Evolutionary conservation across 92 coral and sea anemone genomes (phyloP).

Genomic region (Actinernus sp.): DNA sequence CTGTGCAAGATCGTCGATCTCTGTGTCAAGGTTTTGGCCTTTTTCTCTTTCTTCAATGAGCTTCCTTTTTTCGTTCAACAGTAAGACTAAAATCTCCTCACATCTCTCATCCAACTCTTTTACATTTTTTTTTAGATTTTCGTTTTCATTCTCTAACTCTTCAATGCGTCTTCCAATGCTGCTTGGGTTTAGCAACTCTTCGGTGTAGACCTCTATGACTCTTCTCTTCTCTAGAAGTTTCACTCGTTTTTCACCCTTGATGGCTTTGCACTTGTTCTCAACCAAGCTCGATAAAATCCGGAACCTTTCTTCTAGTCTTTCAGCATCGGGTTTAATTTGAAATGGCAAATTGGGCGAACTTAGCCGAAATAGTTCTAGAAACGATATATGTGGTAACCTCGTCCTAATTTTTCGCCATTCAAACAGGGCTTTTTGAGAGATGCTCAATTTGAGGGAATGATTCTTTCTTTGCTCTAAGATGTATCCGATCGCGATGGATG

Average conservation of each 20-base stretch:
- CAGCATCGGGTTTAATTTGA: constrained; percentile 16
- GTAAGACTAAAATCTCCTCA: constrained; percentile 12
- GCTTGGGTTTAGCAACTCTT: constrained; percentile 12
- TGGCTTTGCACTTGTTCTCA: constrained; percentile 9
- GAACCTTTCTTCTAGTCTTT: constrained; percentile 25
- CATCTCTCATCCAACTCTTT: constrained; percentile 18
- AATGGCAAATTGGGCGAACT: constrained; percentile 11
- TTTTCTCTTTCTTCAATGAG: constrained; percentile 6
- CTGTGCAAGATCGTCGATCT: background rate
- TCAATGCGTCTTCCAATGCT: constrained; percentile 14
- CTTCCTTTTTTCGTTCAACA: too few species aligned
- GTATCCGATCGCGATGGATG: too few species aligned
- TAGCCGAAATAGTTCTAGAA: constrained; percentile 8
- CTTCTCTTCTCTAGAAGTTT: constrained; percentile 16
- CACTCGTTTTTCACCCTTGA: constrained; percentile 6
- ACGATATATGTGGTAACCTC: constrained; percentile 6
- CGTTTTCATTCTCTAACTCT: constrained; percentile 17
- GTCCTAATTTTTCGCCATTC: constrained; percentile 19
- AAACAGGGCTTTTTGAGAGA: constrained; percentile 21
- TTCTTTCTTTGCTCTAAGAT: constrained; percentile 36
- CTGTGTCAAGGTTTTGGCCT: background rate
- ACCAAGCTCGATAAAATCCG: constrained; percentile 13
- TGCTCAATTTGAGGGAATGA: constrained; percentile 9
- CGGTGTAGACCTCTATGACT: constrained; percentile 7
- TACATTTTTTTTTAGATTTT: constrained; percentile 4